A percentile compares a stretch with the other conserved stretches of the same genome.
Conservation (phyloP, 2,888 invertebrate species). For the Agonopterix subpropinquella region DNA sequence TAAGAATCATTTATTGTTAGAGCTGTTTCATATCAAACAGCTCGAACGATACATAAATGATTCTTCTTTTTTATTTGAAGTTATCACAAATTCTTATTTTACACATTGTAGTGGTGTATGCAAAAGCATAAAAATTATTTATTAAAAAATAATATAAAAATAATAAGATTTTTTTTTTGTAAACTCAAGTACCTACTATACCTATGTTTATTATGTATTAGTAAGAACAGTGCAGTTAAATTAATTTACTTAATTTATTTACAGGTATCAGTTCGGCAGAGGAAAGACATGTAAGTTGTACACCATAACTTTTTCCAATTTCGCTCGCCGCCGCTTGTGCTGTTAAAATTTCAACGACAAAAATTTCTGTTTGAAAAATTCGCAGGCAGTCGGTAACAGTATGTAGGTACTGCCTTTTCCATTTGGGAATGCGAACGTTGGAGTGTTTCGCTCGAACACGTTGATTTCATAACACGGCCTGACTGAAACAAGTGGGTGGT, state of each 20-base stretch:
- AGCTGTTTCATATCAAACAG: too few species aligned
- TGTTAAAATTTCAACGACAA: constrained; percentile 55
- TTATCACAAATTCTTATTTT: too few species aligned
- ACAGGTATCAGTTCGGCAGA: constrained; percentile 73
- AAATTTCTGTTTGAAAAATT: constrained; percentile 61
- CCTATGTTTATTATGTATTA: too few species aligned
- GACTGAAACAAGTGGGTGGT: constrained; percentile 71
- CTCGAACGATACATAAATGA: too few species aligned
- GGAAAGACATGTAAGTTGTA: constrained; percentile 69
- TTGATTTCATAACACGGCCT: constrained; percentile 73
- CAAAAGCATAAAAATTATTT: too few species aligned
- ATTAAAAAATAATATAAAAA: too few species aligned
- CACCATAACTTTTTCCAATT: constrained; percentile 52
- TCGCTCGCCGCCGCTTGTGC: constrained; percentile 23
- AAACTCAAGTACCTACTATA: too few species aligned
- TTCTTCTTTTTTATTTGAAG: too few species aligned
- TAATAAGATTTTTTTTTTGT: too few species aligned
- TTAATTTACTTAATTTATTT: constrained; percentile 24
- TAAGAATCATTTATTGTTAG: too few species aligned
- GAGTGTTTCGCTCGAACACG: constrained; percentile 72
- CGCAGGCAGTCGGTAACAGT: constrained; percentile 45
- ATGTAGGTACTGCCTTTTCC: constrained; percentile 38
- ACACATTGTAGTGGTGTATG: too few species aligned
- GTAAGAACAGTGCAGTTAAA: too few species aligned
- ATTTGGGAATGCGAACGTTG: constrained; percentile 61